A percentile compares a stretch with the other conserved stretches of the same genome.
Conservation (phyloP, 2,113 vertebrate species). For the Sprattus sprattus region DNA sequence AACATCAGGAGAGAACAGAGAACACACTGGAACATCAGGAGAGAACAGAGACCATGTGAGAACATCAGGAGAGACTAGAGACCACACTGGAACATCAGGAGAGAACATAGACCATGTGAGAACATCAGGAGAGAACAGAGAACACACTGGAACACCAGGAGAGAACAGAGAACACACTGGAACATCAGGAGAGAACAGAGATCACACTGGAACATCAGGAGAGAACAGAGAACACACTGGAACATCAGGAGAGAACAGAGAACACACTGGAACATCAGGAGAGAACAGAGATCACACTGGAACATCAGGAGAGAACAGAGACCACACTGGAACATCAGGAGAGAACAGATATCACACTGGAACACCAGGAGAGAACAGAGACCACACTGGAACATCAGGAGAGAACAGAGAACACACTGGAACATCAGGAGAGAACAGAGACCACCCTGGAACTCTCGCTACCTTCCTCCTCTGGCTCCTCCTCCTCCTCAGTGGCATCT, state of each 20-base stretch:
- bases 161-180: not conserved
- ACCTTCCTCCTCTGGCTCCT: constrained; percentile 96
- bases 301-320: not conserved
- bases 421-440: not conserved
- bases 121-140: not conserved
- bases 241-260: too few relatives aligned
- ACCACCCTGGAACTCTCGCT: not conserved
- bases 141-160: not conserved
- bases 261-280: too few relatives aligned
- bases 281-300: too few relatives aligned
- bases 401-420: not conserved
- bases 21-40: not conserved
- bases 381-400: not conserved
- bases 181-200: not conserved
- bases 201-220: not conserved
- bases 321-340: not conserved
- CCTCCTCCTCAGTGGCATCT: constrained; percentile 91
- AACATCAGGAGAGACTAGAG: not conserved
- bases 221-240: too few relatives aligned
- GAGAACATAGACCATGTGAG: too few relatives aligned
- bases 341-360: not conserved
- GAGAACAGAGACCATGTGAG: not conserved
- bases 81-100: not conserved
- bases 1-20: not conserved
- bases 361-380: not conserved